These are phyloP conservation scores for Grapholita molesta DNA, from an alignment of 1,140 invertebrate species.

Conservation along the genomic window DNA sequence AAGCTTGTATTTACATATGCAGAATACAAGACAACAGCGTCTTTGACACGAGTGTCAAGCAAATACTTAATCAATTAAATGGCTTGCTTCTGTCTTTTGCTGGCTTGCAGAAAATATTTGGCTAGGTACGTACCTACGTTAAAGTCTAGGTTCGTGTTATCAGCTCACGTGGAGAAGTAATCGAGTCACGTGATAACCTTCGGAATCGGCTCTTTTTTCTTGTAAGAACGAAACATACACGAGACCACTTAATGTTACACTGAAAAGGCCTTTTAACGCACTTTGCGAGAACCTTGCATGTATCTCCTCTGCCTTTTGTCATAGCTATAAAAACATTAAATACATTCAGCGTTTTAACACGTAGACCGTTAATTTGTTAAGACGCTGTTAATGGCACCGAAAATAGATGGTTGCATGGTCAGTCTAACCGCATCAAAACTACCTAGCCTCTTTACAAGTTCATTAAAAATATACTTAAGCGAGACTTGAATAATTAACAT, in stretches of 20 bases:
- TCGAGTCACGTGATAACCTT: constrained; percentile 44
- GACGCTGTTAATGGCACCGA: neutral
- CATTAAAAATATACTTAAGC: neutral
- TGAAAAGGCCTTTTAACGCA: neutral
- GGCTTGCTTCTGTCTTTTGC: neutral
- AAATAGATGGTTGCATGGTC: neutral
- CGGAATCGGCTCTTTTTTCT: neutral
- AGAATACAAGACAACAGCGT: constrained; percentile 21
- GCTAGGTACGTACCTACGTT: too few species aligned
- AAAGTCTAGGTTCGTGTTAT: constrained; percentile 27
- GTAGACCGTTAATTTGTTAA: neutral
- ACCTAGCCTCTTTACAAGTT: neutral
- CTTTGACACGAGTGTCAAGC: constrained; percentile 1
- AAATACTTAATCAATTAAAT: neutral
- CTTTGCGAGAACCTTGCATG: neutral
- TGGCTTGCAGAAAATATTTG: constrained; percentile 21
- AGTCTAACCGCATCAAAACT: neutral
- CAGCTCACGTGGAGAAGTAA: constrained; percentile 48
- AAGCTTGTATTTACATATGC: constrained; percentile 53
- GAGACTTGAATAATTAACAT: neutral
- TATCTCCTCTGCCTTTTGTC: neutral
- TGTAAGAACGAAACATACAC: neutral
- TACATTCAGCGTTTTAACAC: neutral
- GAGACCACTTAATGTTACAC: neutral
- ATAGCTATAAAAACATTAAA: neutral